Percentiles rank a stretch among this genome's conserved stretches.
These are phyloP conservation scores for Timandra comae DNA, from an alignment of 2,888 invertebrate species.

Conservation along the genomic window DNA sequence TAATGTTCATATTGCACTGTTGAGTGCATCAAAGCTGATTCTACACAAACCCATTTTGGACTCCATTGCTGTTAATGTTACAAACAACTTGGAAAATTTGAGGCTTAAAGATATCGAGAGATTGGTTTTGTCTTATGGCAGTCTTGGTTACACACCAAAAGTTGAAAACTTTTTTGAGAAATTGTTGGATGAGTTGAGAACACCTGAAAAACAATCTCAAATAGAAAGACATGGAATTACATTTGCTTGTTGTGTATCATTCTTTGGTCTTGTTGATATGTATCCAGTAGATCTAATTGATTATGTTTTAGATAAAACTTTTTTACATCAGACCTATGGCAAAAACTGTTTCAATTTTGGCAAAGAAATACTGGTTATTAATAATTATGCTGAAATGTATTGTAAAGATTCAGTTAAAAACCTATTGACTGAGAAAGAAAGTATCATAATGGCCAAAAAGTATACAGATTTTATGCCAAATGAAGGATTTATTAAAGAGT, in stretches of 20 bases:
- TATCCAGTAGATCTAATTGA: slow-evolving; percentile 78
- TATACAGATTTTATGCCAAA: slow-evolving; percentile 77
- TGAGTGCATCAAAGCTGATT: slow-evolving; percentile 71
- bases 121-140: slow-evolving; percentile 77
- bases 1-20: slow-evolving; percentile 80
- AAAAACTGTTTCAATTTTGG: slow-evolving; percentile 25
- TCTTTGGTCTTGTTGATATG: slow-evolving; percentile 72
- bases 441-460: slow-evolving; percentile 75
- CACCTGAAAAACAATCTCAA: slow-evolving; percentile 72
- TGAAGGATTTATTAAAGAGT: slow-evolving; percentile 62
- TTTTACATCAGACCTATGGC: slow-evolving; percentile 65
- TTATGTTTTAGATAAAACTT: slow-evolving; percentile 74
- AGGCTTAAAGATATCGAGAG: slow-evolving; percentile 87
- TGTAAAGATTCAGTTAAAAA: slow-evolving; percentile 76
- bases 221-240: slow-evolving; percentile 75
- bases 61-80: slow-evolving; percentile 70
- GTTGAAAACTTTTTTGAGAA: slow-evolving; percentile 55
- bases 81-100: slow-evolving; percentile 54
- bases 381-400: slow-evolving; percentile 79
- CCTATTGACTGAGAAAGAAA: slow-evolving; percentile 61
- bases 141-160: slow-evolving; percentile 77
- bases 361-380: slow-evolving; percentile 78
- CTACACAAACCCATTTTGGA: slow-evolving; percentile 51
- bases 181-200: slow-evolving; percentile 67
- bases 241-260: slow-evolving; percentile 78